Evolutionary conservation across 2,797 vertebrate genomes (phyloP).

Genomic region (Picus viridis): DNA sequence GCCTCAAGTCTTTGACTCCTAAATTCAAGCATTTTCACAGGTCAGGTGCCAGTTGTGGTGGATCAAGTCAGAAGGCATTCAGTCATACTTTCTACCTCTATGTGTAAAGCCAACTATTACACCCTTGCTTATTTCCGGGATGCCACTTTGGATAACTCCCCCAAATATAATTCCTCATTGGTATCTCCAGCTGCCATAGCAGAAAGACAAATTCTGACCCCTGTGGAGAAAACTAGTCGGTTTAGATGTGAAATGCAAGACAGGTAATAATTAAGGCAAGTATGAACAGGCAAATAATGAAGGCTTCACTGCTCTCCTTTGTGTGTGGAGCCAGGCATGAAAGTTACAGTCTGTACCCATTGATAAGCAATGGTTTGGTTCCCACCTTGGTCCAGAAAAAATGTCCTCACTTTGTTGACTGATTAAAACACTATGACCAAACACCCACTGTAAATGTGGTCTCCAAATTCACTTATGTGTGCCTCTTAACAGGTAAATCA

Average conservation of each 20-base stretch:
- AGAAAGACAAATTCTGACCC: not conserved
- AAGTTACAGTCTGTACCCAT: not conserved
- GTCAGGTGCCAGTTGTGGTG: not conserved
- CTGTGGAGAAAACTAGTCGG: not conserved
- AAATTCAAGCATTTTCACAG: not conserved
- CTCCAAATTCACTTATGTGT: not conserved
- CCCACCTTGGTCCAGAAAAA: not conserved
- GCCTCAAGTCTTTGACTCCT: not conserved
- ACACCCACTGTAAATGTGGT: not conserved
- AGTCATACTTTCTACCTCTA: not conserved
- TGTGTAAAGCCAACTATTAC: not conserved
- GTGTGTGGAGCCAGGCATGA: not conserved
- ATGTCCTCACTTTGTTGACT: not conserved
- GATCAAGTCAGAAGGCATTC: not conserved
- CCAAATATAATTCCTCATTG: not conserved
- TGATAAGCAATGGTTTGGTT: not conserved
- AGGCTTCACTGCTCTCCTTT: not conserved
- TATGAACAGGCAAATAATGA: not conserved
- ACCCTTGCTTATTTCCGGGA: not conserved
- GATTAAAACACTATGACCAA: not conserved
- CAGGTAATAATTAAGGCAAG: not conserved
- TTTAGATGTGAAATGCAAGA: not conserved
- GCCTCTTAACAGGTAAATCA: not conserved
- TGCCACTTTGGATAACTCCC: not conserved
- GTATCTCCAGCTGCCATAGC: not conserved